Base-by-base conservation (phyloP, 2,797 vertebrate species). In the Dipus sagitta region DNA sequence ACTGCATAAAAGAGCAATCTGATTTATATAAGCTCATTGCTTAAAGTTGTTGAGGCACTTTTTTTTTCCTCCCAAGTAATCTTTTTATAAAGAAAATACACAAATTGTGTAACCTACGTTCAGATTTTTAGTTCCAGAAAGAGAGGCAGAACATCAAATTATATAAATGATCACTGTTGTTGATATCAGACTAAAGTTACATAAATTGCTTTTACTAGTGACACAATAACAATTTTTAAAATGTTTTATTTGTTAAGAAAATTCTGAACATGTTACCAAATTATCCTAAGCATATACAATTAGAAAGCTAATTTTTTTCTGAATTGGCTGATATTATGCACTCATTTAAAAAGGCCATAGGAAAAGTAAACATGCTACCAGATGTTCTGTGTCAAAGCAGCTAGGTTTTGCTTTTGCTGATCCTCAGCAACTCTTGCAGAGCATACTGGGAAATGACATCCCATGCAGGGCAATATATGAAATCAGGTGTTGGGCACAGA, bases 401-500 rank as follows among this genome's bases (percentile, higher is more conserved):
- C 96, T 94, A 95, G 96, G 97, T 96, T 96, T 88, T 95, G 85
- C 97, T 98, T 98, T 92, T 98, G 98, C 98, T 99, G 98, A 99
- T 97, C 97, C 98, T 58, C 98, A 98, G 98, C 98, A 98, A 86
- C 98, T 98, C 98, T 97, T 97, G 95, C 94, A 97, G 97, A 97
- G 96, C 96, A 97, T 96, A 97, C 95, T 97, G 98, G 98, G 98
- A 98, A 97, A 97, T 97, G 97, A 94, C 98, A 97, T 96, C 97
- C 97, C 90, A 96, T 95, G 85, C 97, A 96, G 98, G 98, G 98
- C 90, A 94, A 81, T 77, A 97, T 94, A 98, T 98, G 98, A 98
- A 98, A 98, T 99, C 98, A 98, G 97, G 96, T 98, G 97, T 98
- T 98, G 97, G 98, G 96, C 98, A 95, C 96, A 97, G 89, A 97